Evolutionary conservation across 2,888 invertebrate species (phyloP).

Genomic region (Agrochola lychnidis): DNA sequence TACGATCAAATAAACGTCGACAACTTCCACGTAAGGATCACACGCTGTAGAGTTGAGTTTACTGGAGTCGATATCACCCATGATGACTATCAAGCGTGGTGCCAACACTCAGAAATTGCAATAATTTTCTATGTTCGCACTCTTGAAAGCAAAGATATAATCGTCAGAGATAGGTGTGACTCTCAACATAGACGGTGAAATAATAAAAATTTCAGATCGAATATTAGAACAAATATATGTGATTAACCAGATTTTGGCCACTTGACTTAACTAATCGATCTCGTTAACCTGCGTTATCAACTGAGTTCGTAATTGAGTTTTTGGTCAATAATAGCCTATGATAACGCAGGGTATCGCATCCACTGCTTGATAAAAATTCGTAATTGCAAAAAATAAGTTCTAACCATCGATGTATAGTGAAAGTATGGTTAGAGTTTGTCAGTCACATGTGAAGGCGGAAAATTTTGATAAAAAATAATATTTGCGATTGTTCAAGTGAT

Average conservation of each 20-base stretch:
- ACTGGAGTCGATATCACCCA: not conserved
- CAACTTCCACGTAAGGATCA: not conserved
- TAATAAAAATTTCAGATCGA: slow-evolving; percentile 17
- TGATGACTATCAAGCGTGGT: not conserved
- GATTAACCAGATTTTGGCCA: slow-evolving; percentile 28
- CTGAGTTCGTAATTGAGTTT: slow-evolving; percentile 24
- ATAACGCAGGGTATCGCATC: slow-evolving; percentile 13
- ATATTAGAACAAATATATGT: slow-evolving; percentile 16
- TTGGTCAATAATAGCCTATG: slow-evolving; percentile 17
- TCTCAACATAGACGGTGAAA: not conserved
- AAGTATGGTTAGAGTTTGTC: not conserved
- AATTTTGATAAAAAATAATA: not conserved
- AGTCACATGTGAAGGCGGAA: not conserved
- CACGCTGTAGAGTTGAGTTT: slow-evolving; percentile 3
- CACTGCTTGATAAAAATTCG: slow-evolving; percentile 21
- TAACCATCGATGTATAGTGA: not conserved
- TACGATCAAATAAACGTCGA: not conserved
- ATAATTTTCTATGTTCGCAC: not conserved
- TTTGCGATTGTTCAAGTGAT: not conserved
- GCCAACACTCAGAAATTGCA: not conserved
- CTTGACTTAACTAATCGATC: slow-evolving; percentile 29
- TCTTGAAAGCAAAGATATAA: not conserved
- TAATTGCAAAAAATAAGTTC: slow-evolving; percentile 14
- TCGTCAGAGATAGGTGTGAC: not conserved
- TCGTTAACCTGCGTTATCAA: slow-evolving; percentile 22